Base-by-base conservation (phyloP, 2,113 vertebrate genomes). In the Rhadina sibilatrix region DNA sequence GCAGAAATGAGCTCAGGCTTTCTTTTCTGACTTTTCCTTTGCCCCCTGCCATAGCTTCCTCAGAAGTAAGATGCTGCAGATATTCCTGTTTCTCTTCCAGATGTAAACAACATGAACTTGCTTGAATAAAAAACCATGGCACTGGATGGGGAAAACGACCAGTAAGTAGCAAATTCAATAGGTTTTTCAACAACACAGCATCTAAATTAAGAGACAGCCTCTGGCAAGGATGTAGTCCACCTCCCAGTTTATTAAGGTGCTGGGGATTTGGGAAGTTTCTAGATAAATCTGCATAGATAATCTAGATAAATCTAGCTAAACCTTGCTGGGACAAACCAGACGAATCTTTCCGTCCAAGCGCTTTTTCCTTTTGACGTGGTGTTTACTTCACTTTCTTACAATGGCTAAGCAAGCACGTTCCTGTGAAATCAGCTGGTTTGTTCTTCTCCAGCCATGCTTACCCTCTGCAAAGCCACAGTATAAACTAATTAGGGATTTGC, bases 401-500 rank as follows among this genome's bases (percentile, higher is more conserved):
- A 83, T 72, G 86, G 64, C 88, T 65, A 92, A 95, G 87, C 66
- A 86, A 91, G 74, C 81, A 9, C 15, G 54, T 60, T 91, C 52
- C 82, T 93, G 95, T 87, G 84, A 93, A 96, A 95, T 93, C 78
- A 84, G 89, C 69, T 93, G 61, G 76, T 94, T 96, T 96, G 87
- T 82, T 89, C 92, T 95, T 96, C 68, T 83, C 65, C 87, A 94
- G 74, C 79, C 96, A 52, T 84, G 65, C 87, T 96, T 91, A 78
- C 75, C 75, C 82, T 86, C 82, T 59, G 71, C 77, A 94, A 96
- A 96, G 82, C 85, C 84, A 63, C 79, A 84, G 66, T 27, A 94
- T 93, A 94, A 96, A 97, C 78, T 96, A 96, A 97, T 97, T 97
- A 97, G 74, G 91, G 85, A 77, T 93, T 95, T 96, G 81, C 79